Conservation (phyloP, 2,797 vertebrate genomes). For the Falco peregrinus region DNA sequence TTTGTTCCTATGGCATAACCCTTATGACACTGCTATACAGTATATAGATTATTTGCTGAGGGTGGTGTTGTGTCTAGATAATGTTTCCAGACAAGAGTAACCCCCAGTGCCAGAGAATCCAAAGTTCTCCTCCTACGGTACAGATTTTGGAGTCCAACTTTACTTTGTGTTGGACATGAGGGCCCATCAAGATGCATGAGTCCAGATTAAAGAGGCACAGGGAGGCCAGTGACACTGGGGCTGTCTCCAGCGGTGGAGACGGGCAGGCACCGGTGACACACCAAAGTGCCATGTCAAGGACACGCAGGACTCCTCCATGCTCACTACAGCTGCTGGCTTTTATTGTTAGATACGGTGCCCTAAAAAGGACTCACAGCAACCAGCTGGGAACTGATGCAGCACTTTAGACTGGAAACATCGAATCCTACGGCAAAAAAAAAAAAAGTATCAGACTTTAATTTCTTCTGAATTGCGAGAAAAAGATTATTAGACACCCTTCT, state of each 20-base stretch:
- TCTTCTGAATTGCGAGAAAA: neutral
- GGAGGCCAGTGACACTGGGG: accelerated
- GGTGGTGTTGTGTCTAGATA: neutral
- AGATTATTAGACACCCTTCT: neutral
- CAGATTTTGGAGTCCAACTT: neutral
- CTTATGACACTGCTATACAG: neutral
- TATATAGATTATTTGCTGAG: constrained; percentile 22
- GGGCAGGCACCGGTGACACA: neutral
- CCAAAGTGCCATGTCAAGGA: neutral
- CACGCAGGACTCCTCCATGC: neutral
- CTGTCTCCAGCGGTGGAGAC: neutral
- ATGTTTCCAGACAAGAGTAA: constrained; percentile 9
- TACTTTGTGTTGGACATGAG: neutral
- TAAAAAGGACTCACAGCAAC: neutral
- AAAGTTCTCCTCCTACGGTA: neutral
- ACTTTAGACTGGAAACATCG: neutral
- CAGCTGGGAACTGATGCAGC: neutral
- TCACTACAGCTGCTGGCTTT: neutral
- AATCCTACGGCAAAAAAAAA: neutral
- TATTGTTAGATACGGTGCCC: neutral
- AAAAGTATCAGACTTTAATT: neutral
- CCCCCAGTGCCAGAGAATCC: neutral
- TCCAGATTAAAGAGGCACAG: neutral
- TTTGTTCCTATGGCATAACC: neutral
- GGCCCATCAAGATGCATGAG: neutral